These are phyloP conservation scores for Pyrochroa serraticornis DNA, from an alignment of 2,888 invertebrate species.

Conservation along the genomic window DNA sequence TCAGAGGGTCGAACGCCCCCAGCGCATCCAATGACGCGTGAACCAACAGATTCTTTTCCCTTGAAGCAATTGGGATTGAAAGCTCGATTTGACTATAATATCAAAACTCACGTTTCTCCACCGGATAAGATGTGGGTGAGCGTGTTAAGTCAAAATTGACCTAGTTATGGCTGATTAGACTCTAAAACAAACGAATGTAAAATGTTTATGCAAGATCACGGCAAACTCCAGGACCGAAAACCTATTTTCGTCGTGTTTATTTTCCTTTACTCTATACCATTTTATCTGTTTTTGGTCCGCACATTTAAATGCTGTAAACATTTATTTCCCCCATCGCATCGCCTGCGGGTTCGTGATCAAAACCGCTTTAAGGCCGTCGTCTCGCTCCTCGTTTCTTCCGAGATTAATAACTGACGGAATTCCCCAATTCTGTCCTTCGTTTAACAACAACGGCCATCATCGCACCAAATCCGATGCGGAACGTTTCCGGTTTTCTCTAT, in stretches of 20 bases:
- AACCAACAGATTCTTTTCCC: too few species aligned
- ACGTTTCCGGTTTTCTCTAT: slow-evolving; percentile 8
- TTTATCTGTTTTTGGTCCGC: slow-evolving; percentile 30
- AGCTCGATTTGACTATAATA: too few species aligned
- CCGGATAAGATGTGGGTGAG: too few species aligned
- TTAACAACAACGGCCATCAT: slow-evolving; percentile 4
- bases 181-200: slow-evolving; percentile 23
- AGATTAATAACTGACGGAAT: slow-evolving; percentile 21
- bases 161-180: not conserved
- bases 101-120: too few species aligned
- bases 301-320: slow-evolving; percentile 28
- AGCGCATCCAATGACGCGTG: too few species aligned
- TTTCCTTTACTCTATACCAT: slow-evolving; percentile 28
- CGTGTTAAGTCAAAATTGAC: not conserved
- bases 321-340: too few species aligned
- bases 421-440: slow-evolving; percentile 13
- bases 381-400: too few species aligned
- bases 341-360: too few species aligned
- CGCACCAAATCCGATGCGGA: not conserved
- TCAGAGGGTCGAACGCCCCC: too few species aligned
- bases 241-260: slow-evolving; percentile 30
- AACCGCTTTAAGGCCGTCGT: too few species aligned
- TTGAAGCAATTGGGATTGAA: too few species aligned
- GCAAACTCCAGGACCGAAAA: slow-evolving; percentile 28
- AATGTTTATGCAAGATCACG: slow-evolving; percentile 32